These are phyloP conservation scores for Pantherophis guttatus DNA, from an alignment of 2,113 vertebrate genomes.

Conservation along the genomic window DNA sequence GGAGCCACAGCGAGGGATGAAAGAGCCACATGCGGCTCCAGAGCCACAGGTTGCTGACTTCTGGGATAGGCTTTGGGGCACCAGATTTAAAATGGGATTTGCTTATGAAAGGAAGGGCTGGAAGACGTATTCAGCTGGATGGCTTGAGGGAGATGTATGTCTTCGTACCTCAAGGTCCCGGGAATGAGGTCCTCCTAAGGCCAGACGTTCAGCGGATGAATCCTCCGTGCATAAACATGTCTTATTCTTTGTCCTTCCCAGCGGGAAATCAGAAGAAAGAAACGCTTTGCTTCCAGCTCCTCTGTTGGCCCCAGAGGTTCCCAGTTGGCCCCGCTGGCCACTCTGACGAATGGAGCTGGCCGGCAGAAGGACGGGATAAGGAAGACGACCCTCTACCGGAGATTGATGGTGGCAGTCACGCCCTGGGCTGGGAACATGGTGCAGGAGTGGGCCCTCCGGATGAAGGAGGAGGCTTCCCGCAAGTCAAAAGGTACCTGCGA, in stretches of 20 bases:
- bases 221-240: background rate
- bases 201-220: background rate
- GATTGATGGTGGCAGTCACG: conserved; percentile 73
- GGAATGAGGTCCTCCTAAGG: background rate
- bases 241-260: background rate
- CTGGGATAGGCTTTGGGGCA: too few species aligned
- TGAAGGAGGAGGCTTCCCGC: background rate
- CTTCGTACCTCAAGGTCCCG: background rate
- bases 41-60: too few species aligned
- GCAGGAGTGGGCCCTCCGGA: conserved; percentile 39
- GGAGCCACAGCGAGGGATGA: too few species aligned
- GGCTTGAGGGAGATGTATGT: background rate
- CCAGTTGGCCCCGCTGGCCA: rapidly evolving
- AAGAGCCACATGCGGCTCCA: too few species aligned
- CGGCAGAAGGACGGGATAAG: background rate
- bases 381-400: conserved; percentile 50
- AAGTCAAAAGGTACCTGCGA: conserved; percentile 64
- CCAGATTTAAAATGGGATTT: too few species aligned
- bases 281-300: rapidly evolving
- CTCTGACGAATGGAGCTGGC: background rate
- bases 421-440: conserved; percentile 84
- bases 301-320: rapidly evolving
- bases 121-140: background rate
- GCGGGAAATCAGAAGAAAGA: background rate
- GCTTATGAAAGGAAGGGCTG: background rate